Evolutionary conservation across 2,888 invertebrate genomes (phyloP), one percentile per base, ranked within the genome.

Genomic region (Ornithoptera alexandrae): DNA sequence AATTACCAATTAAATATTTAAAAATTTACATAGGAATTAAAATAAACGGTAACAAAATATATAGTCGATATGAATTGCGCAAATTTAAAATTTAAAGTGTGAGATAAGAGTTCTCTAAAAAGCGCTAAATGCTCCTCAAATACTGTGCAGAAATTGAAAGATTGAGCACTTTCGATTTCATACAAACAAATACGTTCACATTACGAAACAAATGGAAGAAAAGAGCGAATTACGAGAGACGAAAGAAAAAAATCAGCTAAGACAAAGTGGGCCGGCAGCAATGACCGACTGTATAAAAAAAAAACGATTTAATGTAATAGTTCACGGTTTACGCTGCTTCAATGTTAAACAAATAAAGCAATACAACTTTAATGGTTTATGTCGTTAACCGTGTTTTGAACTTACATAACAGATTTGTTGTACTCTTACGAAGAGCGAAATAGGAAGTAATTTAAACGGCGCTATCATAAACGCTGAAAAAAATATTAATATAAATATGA

Each of bases 291-390:
- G 67, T 62, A 59, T 65, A 61, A 71, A 67, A 67, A 56, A 39
- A 69, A 67, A 56, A 0, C 22, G 36, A 71, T 20, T 62, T 42
- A 65, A 68, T 67, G 50, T 75, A 79, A 78, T 77, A 77, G 78
- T 76, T 75, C 73, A 78, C 76, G 78, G 71, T 72, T 71, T 66
- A 72, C 68, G 72, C 75, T 74, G 74, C 74, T 78, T 79, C 77
- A 81, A 79, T 81, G 78, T 78, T 77, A 75, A 76, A 71, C 74
- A 82, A 85, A 81, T 80, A 79, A 82, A 84, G 78, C 79, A 82
- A 77, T 75, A 76, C 76, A 73, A 71, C 72, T 2, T 12, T 61
- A 12, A n/a, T 53, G 46, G 39, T 39, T 39, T 62, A 67, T 36
- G 39, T 22, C 61, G 17, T 61, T 61, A 39, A 18, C 20, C 36